These are phyloP conservation scores for Oscheius sp. DNA, from an alignment of 1,140 invertebrate genomes.

Conservation along the genomic window DNA sequence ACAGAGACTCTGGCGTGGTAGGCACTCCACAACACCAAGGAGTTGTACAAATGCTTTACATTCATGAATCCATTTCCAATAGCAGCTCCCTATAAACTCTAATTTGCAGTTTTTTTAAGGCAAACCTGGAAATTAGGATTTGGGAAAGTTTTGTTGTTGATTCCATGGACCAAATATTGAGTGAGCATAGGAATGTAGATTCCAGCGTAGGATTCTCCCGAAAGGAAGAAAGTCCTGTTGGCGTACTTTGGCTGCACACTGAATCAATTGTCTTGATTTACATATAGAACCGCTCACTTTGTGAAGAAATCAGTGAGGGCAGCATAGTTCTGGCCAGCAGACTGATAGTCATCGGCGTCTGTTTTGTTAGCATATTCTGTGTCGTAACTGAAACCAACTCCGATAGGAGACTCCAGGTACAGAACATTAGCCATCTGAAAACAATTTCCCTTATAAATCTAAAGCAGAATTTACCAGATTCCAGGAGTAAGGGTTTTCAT, in stretches of 20 bases:
- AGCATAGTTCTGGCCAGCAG: constrained; percentile 31
- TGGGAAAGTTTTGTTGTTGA: constrained; percentile 31
- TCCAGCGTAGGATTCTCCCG: constrained; percentile 45
- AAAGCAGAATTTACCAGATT: constrained; percentile 55
- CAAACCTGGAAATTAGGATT: constrained; percentile 37
- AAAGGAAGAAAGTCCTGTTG: constrained; percentile 35
- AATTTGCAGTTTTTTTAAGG: neutral
- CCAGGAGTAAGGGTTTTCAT: constrained; percentile 64
- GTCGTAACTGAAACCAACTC: constrained; percentile 52
- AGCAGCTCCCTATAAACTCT: constrained; percentile 21
- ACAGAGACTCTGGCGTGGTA: constrained; percentile 35
- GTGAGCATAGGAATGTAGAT: constrained; percentile 43
- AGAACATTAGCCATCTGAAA: constrained; percentile 43
- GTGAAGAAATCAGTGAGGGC: constrained; percentile 41
- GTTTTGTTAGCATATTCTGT: constrained; percentile 15
- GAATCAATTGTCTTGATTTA: neutral
- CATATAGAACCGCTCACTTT: constrained; percentile 1
- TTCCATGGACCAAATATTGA: constrained; percentile 32
- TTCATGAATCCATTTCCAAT: constrained; percentile 47
- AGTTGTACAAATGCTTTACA: constrained; percentile 27
- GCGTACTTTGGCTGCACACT: constrained; percentile 38
- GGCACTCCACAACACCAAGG: constrained; percentile 32
- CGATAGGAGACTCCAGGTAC: constrained; percentile 48
- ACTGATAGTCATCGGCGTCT: constrained; percentile 35
- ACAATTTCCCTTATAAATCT: neutral